Evolutionary conservation across 2,888 invertebrate species (phyloP).

Genomic region (Neria commutata): DNA sequence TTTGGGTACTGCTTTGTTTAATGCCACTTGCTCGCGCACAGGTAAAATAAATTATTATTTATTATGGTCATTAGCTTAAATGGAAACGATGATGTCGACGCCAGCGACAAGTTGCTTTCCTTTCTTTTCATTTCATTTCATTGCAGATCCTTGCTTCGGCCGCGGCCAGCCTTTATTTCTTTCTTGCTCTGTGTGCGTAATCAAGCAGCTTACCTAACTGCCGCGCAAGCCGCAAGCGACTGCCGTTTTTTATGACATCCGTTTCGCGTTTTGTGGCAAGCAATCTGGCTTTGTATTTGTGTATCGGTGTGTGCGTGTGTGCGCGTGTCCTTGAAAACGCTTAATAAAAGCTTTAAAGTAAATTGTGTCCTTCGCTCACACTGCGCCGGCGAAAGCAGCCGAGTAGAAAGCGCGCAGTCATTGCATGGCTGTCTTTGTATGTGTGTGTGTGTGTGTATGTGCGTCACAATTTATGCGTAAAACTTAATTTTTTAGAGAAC

Average conservation of each 20-base stretch:
- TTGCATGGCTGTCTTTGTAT: neutral
- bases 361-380: no score
- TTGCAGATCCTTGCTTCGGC: no score
- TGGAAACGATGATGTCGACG: slow-evolving; percentile 51
- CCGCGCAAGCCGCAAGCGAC: slow-evolving; percentile 33
- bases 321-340: slow-evolving; percentile 47
- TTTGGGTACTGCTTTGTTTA: slow-evolving; percentile 14
- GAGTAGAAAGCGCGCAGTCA: no score
- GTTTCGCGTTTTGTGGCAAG: slow-evolving; percentile 45
- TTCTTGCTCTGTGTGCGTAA: no score
- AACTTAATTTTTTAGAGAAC: no score
- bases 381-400: no score
- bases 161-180: no score
- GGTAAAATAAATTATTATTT: slow-evolving; percentile 53
- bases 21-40: slow-evolving; percentile 36
- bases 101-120: neutral
- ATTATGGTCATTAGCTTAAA: slow-evolving; percentile 53
- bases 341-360: no score
- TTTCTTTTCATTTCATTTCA: no score
- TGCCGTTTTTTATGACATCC: slow-evolving; percentile 47
- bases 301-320: no score
- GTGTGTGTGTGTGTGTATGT: neutral
- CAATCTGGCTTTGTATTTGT: slow-evolving; percentile 28
- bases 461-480: slow-evolving; percentile 6
- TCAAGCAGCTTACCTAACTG: no score